A percentile compares a stretch with the other conserved stretches of the same genome.
Conservation (phyloP, 2,888 invertebrate genomes). For the Drosophila paranaensis region DNA sequence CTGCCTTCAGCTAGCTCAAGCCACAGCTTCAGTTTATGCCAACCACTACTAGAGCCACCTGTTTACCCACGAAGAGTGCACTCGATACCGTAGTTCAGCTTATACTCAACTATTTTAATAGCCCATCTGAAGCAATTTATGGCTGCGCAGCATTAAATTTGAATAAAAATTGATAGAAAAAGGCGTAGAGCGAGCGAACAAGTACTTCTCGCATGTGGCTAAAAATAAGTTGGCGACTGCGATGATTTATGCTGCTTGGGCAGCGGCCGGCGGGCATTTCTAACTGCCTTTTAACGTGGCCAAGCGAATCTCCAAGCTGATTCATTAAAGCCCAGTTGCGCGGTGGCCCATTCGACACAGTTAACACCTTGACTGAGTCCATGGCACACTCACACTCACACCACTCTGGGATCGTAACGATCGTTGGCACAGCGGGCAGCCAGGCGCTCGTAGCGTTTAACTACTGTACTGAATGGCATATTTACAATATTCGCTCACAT, state of each 20-base stretch:
- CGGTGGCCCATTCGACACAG: constrained; percentile 53
- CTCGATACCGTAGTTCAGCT: not conserved
- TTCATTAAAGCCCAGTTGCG: constrained; percentile 57
- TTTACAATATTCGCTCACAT: constrained; percentile 65
- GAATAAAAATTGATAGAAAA: constrained; percentile 8
- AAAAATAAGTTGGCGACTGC: not conserved
- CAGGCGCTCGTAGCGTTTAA: constrained; percentile 62
- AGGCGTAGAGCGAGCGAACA: not conserved
- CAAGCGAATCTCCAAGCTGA: constrained; percentile 12
- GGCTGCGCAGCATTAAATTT: constrained; percentile 4
- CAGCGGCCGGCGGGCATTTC: constrained; percentile 21
- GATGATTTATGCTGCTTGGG: constrained; percentile 28
- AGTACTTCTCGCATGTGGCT: constrained; percentile 8
- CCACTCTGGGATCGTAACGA: constrained; percentile 25
- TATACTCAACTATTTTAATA: not conserved
- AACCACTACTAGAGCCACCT: not conserved
- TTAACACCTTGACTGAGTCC: constrained; percentile 32
- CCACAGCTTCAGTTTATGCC: too few species aligned
- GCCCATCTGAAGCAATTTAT: not conserved
- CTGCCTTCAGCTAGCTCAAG: not conserved
- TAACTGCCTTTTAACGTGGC: constrained; percentile 19
- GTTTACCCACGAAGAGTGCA: not conserved
- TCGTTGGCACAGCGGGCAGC: constrained; percentile 65
- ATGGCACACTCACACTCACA: constrained; percentile 7
- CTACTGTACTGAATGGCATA: constrained; percentile 73